These are phyloP conservation scores for Engraulis encrasicolus DNA, from an alignment of 2,113 vertebrate species.

Conservation along the genomic window DNA sequence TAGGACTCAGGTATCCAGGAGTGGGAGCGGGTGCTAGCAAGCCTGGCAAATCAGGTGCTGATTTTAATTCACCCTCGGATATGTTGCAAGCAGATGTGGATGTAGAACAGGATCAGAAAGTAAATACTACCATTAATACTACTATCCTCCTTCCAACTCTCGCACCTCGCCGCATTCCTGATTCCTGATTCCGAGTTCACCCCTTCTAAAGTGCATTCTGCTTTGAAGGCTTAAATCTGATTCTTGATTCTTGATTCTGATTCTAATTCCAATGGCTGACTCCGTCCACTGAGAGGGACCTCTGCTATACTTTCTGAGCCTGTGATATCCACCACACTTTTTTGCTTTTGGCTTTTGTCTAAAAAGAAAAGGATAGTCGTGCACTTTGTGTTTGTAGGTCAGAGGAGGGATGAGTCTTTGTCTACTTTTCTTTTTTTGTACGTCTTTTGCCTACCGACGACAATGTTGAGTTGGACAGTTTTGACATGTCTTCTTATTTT, in stretches of 20 bases:
- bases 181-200: background rate
- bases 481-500: background rate
- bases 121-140: background rate
- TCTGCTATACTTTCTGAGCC: constrained; percentile 13
- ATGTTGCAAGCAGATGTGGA: constrained; percentile 5
- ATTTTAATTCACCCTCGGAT: constrained; percentile 4
- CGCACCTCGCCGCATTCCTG: background rate
- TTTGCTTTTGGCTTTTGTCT: background rate
- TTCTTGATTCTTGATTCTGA: no score
- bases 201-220: constrained; percentile 19
- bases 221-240: background rate
- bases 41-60: constrained; percentile 61
- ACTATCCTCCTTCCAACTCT: background rate
- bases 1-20: constrained; percentile 53
- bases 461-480: background rate
- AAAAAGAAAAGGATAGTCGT: background rate
- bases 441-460: no score
- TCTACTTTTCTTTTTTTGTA: background rate
- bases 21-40: constrained; percentile 62
- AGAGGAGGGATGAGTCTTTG: background rate
- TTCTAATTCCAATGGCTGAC: constrained; percentile 3
- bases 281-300: background rate
- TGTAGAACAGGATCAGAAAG: constrained; percentile 22
- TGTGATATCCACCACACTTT: constrained; percentile 12
- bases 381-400: background rate